phyloP scores from a whole-genome alignment of 2,888 invertebrate species.

The Stenodera caucasica region DNA sequence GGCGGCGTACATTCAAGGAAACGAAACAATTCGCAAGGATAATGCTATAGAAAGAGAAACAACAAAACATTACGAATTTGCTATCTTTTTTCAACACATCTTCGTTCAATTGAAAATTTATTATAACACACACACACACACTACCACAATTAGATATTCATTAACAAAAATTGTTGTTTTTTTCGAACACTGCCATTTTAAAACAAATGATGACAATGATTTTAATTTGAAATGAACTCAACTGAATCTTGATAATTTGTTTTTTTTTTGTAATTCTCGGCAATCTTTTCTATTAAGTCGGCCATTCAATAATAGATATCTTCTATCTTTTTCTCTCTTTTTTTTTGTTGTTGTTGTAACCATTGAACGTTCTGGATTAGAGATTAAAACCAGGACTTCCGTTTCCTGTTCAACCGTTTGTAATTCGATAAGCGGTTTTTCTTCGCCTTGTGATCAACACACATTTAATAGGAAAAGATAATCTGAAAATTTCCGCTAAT shows the following conservation, averaged over 20 bases:
- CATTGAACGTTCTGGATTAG: conserved; percentile 6
- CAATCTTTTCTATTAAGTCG: too few relatives aligned
- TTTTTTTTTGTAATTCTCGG: too few relatives aligned
- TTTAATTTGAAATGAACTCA: neutral
- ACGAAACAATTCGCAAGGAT: conserved; percentile 38
- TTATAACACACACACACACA: neutral
- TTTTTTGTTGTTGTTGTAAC: neutral
- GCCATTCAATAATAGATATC: too few relatives aligned
- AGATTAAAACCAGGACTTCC: conserved; percentile 13
- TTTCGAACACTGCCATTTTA: neutral
- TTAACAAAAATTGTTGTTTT: neutral
- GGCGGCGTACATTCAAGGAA: conserved; percentile 59
- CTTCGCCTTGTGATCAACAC: neutral
- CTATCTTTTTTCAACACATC: neutral
- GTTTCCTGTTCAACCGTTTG: conserved; percentile 11
- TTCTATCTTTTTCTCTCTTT: neutral
- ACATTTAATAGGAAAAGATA: too few relatives aligned
- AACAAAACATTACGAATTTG: neutral
- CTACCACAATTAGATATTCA: neutral
- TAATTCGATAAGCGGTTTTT: conserved; percentile 6
- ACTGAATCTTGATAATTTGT: too few relatives aligned
- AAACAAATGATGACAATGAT: neutral
- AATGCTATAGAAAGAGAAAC: conserved; percentile 10
- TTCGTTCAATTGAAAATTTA: neutral
- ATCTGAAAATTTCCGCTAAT: too few relatives aligned